Evolutionary conservation across 2,888 invertebrate species (phyloP), one percentile per base, ranked within the genome.

Genomic region (Dicyrtoma fusca): DNA sequence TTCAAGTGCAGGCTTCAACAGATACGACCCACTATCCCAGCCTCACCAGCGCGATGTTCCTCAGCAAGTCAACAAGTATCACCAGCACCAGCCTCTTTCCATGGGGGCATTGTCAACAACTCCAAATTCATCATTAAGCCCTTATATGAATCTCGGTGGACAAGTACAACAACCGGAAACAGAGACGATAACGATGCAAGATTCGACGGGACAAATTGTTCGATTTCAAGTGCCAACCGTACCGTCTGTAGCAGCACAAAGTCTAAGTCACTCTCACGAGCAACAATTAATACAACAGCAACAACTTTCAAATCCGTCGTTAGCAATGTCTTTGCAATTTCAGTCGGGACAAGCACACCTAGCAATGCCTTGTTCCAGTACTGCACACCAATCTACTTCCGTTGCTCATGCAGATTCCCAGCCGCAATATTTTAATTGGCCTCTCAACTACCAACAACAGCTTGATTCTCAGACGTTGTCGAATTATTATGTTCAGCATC

Each of bases 171-270:
- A 3, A 34, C 4, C 34, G 8, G 26, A 51, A 49, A 44, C 57
- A 11, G 71, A 71, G 45, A 71, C 71, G 13, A 71, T 71, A 55
- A 71, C 71, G 14, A 11, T 71, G 21, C 62, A 71, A 64, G 71
- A 71, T 55, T 21, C 63, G 6, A 57, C 13, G 1, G 71, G 71
- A 45, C 51, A 63, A 64, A 44, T 71, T 3, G 25, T 44, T 5
- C 34, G 64, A 55, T 53, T 71, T 21, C 44, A 51, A 42, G 63
- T 71, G 19, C 62, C 71, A 8, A 51, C 63, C 2, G 64, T 71
- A 19, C 68, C 68, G 11, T 25, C 68, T 11, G n/a, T 51, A 8
- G 25, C 6, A 17, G 44, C 42, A 2, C 44, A 53, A 17, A n/a
- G 11, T 17, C 34, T 5, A 34, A 34, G 34, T 34, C 34, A 34